Percentiles rank a stretch among this genome's conserved stretches.
These are phyloP conservation scores for Amphipyra berbera DNA, from an alignment of 2,888 invertebrate genomes.

Conservation along the genomic window DNA sequence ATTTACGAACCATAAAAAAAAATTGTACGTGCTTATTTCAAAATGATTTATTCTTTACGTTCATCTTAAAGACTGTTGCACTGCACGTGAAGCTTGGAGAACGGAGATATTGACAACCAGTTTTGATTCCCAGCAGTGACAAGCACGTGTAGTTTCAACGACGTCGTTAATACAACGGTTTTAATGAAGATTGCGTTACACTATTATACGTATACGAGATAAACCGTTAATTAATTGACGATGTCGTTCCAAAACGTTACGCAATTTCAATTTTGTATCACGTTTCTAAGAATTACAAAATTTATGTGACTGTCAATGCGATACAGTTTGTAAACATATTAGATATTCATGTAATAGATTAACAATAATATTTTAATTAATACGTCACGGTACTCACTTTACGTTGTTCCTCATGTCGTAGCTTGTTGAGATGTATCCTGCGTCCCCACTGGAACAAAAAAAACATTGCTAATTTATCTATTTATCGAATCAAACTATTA, in stretches of 20 bases:
- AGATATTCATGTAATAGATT: neutral
- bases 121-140: constrained; percentile 21
- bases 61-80: constrained; percentile 13
- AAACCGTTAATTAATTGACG: constrained; percentile 40
- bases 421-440: constrained; percentile 81
- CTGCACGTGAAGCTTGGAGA: constrained; percentile 4
- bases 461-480: constrained; percentile 4
- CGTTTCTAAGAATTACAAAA: constrained; percentile 19
- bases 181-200: constrained; percentile 46
- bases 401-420: constrained; percentile 85
- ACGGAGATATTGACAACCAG: constrained; percentile 9
- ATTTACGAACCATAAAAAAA: constrained; percentile 20
- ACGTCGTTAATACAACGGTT: constrained; percentile 44
- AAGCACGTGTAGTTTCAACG: constrained; percentile 44
- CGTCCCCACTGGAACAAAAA: constrained; percentile 82
- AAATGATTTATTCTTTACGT: constrained; percentile 8
- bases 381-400: constrained; percentile 76
- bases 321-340: neutral
- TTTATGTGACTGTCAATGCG: constrained; percentile 5
- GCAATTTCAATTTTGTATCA: constrained; percentile 33
- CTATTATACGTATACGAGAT: constrained; percentile 24
- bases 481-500: neutral
- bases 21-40: constrained; percentile 24
- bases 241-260: constrained; percentile 31
- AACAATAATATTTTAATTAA: neutral